Base-by-base conservation (phyloP, 1,140 invertebrate genomes). In the Triops cancriformis region DNA sequence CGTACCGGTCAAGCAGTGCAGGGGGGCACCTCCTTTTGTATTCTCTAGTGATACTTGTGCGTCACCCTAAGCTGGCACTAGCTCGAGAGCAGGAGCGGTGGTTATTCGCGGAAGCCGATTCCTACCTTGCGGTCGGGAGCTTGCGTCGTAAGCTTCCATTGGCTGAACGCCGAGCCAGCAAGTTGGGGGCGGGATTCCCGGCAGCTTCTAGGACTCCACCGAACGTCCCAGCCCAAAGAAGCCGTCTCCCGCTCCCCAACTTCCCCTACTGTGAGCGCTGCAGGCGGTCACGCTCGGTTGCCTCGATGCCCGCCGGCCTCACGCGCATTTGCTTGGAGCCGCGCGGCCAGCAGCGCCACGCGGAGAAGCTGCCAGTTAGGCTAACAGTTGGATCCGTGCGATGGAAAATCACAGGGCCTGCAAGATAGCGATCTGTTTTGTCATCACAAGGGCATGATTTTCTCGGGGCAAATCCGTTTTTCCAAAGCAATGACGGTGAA, bases 61-160 rank as follows among this genome's bases (percentile, higher is more conserved):
- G 51, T 64, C 51, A 64, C 51, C 23, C 18, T 37, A 37, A 37
- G 2, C 31, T 64, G 14, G n/a, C 51, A n/a, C 23, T 64, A 64
- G 10, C 51, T 64, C 51, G 14, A 23, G 51, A 64, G 51, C 51
- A 64, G 51, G 51, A 64, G 51, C 51, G 51, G 51, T 64, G 51
- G 51, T 64, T 64, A 64, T 64, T 64, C 51, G 51, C 51, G 51
- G 51, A 64, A 64, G 51, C 51, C 51, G 18, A 64, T 64, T 64
- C 51, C 51, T 64, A 64, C 51, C 51, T 64, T 64, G 51, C 51
- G 51, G 51, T 64, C 51, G 51, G 51, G 51, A 64, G 51, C 51
- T 64, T 64, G 51, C 23, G 51, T 64, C 51, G 18, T 64, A 64
- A 64, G 51, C 51, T 64, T 64, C 51, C 51, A 64, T 64, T 64